A percentile compares a stretch with the other conserved stretches of the same genome.
phyloP scores from a whole-genome alignment of 2,797 vertebrate genomes.

The Phyllotis vaccarum region DNA sequence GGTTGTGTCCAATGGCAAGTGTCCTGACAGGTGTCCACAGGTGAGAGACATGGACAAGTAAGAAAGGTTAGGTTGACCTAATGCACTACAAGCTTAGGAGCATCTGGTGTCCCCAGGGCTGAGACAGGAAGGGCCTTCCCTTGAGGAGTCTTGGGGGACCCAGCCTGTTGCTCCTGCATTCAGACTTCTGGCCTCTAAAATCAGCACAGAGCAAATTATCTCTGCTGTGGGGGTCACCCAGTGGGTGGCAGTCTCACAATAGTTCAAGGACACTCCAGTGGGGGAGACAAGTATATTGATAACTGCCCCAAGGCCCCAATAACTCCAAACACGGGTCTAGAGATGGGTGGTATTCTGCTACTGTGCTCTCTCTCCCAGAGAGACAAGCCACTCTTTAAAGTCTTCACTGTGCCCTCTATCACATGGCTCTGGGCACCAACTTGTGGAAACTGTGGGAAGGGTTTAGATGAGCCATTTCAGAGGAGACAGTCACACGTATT shows the following conservation, averaged over 20 bases:
- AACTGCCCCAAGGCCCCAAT: rapidly evolving
- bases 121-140: not conserved
- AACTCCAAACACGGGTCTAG: rapidly evolving
- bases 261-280: not conserved
- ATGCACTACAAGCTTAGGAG: not conserved
- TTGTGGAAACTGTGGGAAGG: not conserved
- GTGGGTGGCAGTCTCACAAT: rapidly evolving
- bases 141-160: not conserved
- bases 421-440: not conserved
- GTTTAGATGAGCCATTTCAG: rapidly evolving
- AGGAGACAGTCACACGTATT: not conserved
- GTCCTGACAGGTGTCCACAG: no score
- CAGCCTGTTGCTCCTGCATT: rapidly evolving
- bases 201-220: rapidly evolving
- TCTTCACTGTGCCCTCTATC: not conserved
- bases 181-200: not conserved
- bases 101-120: not conserved
- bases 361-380: not conserved
- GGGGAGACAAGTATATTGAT: rapidly evolving
- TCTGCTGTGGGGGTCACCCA: no score
- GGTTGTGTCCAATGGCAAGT: not conserved
- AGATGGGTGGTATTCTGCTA: rapidly evolving
- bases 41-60: no score
- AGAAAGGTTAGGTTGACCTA: no score
- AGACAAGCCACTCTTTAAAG: not conserved